Evolutionary conservation across 2,113 vertebrate genomes (phyloP).

Genomic region (Dendrocopos noguchii): DNA sequence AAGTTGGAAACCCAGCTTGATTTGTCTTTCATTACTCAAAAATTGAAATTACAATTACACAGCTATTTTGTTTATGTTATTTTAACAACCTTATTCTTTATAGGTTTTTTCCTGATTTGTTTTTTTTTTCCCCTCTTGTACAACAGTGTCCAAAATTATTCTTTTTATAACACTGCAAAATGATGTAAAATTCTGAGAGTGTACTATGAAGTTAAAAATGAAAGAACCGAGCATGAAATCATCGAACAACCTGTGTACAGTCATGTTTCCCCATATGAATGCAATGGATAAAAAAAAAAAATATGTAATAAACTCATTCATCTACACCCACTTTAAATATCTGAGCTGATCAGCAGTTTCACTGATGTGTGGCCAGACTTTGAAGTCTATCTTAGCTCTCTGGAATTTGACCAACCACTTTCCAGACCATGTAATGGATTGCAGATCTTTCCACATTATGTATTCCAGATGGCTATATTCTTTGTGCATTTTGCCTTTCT

Average conservation of each 20-base stretch:
- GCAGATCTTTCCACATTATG: slow-evolving; percentile 81
- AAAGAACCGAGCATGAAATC: slow-evolving; percentile 70
- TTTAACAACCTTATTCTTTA: background rate
- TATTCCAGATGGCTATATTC: slow-evolving; percentile 82
- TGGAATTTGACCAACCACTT: slow-evolving; percentile 84
- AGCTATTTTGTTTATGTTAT: background rate
- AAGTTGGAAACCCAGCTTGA: background rate
- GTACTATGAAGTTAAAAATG: slow-evolving; percentile 13
- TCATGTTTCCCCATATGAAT: slow-evolving; percentile 73
- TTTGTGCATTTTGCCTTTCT: slow-evolving; percentile 75
- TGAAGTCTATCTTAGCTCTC: slow-evolving; percentile 87
- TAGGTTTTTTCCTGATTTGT: background rate
- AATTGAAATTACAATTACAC: background rate
- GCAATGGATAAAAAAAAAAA: slow-evolving; percentile 82
- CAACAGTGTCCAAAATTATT: background rate
- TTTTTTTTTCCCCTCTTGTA: background rate
- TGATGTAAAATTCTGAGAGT: slow-evolving; percentile 38
- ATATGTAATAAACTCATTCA: slow-evolving; percentile 82
- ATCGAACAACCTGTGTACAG: slow-evolving; percentile 62
- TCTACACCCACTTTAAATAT: slow-evolving; percentile 84
- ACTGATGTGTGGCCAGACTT: slow-evolving; percentile 85
- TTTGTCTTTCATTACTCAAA: background rate
- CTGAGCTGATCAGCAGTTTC: slow-evolving; percentile 77
- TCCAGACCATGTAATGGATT: slow-evolving; percentile 86
- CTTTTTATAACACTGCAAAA: background rate